Conservation (phyloP, 2,113 vertebrate genomes). For the Larimichthys polyactis region DNA sequence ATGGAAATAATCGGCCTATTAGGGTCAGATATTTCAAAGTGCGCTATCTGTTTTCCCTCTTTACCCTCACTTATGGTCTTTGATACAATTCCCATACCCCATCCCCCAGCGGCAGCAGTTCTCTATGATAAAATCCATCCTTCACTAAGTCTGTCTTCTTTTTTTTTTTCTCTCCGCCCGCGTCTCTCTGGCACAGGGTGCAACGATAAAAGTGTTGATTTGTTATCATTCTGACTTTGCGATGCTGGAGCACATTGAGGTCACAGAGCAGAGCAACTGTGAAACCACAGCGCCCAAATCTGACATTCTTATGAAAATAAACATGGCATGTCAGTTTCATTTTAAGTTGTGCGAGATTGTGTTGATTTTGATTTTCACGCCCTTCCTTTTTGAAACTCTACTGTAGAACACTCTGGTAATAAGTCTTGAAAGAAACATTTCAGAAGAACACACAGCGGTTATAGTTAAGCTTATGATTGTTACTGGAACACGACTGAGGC, state of each 20-base stretch:
- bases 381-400: constrained; percentile 51
- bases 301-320: constrained; percentile 61
- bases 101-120: constrained; percentile 19
- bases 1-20: constrained; percentile 74
- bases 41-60: constrained; percentile 54
- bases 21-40: constrained; percentile 66
- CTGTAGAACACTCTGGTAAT: constrained; percentile 11
- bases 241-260: constrained; percentile 51
- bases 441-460: constrained; percentile 11
- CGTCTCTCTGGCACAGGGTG: background rate
- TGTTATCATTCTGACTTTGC: constrained; percentile 49
- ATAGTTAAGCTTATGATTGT: background rate
- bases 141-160: constrained; percentile 25
- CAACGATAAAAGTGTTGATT: constrained; percentile 59
- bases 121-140: constrained; percentile 48
- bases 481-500: constrained; percentile 10
- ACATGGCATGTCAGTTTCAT: constrained; percentile 53
- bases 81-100: constrained; percentile 53
- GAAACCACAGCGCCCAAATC: constrained; percentile 65
- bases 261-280: constrained; percentile 64
- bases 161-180: background rate
- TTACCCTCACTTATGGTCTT: constrained; percentile 55
- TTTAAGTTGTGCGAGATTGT: constrained; percentile 24
- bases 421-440: constrained; percentile 27
- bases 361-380: constrained; percentile 49